phyloP scores from a whole-genome alignment of 2,888 invertebrate genomes.

The Drosophila algonquin region DNA sequence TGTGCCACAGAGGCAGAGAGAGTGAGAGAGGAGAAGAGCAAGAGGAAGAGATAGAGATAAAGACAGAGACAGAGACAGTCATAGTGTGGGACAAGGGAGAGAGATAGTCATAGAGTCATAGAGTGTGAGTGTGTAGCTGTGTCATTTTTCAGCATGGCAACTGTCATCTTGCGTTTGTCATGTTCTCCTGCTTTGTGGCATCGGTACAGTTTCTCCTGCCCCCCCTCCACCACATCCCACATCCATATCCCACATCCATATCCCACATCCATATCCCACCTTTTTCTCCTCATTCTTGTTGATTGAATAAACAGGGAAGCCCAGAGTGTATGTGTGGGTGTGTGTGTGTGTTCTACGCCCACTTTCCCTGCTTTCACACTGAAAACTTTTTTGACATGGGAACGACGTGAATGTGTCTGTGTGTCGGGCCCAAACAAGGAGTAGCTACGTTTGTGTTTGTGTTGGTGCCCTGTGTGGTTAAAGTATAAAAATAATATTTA shows the following conservation, averaged over 20 bases:
- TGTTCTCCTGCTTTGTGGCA: constrained; percentile 71
- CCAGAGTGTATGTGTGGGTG: constrained; percentile 31
- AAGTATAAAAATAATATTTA: constrained; percentile 73
- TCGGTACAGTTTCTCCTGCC: constrained; percentile 25
- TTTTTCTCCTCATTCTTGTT: constrained; percentile 63
- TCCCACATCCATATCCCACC: not conserved
- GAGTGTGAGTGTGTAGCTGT: constrained; percentile 28
- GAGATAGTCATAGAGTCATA: constrained; percentile 5
- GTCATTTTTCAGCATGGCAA: constrained; percentile 73
- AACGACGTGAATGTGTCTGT: not conserved
- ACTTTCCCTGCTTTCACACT: constrained; percentile 25
- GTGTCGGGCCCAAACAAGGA: not conserved
- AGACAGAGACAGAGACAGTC: not conserved
- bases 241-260: no score
- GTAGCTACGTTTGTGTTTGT: not conserved
- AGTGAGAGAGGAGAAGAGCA: not conserved
- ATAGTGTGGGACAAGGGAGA: not conserved
- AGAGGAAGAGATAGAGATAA: not conserved
- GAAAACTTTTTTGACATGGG: constrained; percentile 47
- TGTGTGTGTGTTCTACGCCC: not conserved
- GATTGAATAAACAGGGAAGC: constrained; percentile 71
- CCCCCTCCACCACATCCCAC: not conserved
- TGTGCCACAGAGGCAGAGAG: not conserved
- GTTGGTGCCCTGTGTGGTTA: constrained; percentile 41
- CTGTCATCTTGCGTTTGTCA: constrained; percentile 77